A percentile compares a stretch with the other conserved stretches of the same genome.
Evolutionary conservation across 2,888 invertebrate species (phyloP).

Genomic region (Orthosia cruda): DNA sequence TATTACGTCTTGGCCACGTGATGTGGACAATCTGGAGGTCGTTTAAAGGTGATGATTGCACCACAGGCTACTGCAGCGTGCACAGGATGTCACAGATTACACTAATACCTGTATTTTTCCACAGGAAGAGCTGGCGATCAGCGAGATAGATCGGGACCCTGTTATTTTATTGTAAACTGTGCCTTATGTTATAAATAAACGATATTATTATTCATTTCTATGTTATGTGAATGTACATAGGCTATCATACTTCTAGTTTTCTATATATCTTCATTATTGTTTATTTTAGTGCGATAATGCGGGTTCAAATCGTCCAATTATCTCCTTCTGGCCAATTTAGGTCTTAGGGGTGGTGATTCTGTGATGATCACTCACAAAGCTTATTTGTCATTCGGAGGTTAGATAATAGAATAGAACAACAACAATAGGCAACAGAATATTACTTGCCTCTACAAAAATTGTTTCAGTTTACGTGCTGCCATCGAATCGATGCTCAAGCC

Average conservation of each 20-base stretch:
- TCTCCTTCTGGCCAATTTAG: no score
- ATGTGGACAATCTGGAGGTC: conserved; percentile 26
- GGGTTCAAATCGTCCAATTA: background rate
- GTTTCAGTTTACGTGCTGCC: background rate
- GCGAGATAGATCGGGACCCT: conserved; percentile 1
- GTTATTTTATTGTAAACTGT: no score
- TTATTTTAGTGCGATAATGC: background rate
- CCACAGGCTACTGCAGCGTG: conserved; percentile 30
- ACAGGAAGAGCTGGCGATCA: conserved; percentile 29
- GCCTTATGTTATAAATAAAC: no score
- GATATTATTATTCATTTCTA: no score
- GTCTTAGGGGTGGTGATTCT: background rate
- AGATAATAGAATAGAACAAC: no score
- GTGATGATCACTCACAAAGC: background rate
- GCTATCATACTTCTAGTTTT: background rate
- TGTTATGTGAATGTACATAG: background rate
- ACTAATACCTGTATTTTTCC: conserved; percentile 35
- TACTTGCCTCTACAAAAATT: background rate
- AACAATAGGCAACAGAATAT: background rate
- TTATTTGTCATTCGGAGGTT: background rate
- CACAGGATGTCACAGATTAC: conserved; percentile 36
- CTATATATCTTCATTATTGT: background rate
- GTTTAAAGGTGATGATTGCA: conserved; percentile 40
- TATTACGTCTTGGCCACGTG: background rate
- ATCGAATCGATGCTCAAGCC: background rate